These are phyloP conservation scores for Thamnophis elegans DNA, from an alignment of 2,797 vertebrate genomes.

Conservation along the genomic window DNA sequence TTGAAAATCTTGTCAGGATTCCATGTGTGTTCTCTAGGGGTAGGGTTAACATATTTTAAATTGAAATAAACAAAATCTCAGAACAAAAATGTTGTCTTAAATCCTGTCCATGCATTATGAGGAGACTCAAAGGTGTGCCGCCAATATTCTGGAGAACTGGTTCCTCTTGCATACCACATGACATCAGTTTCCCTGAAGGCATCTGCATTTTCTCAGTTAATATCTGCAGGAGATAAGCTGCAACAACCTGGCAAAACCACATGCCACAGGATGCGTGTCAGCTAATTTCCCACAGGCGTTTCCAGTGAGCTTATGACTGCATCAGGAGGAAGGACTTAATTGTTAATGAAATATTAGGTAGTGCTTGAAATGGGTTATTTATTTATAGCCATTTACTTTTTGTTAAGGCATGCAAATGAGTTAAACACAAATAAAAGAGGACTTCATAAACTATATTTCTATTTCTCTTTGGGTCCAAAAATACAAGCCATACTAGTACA, in stretches of 20 bases:
- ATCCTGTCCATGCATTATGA: background rate
- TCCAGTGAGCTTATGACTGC: background rate
- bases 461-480: background rate
- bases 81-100: background rate
- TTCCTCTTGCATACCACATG: background rate
- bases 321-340: background rate
- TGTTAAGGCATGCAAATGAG: background rate
- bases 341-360: background rate
- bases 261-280: background rate
- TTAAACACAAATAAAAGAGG: background rate
- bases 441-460: background rate
- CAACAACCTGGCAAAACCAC: background rate
- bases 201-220: background rate
- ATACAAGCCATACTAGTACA: background rate
- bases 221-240: background rate
- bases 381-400: background rate
- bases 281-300: background rate
- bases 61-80: background rate
- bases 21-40: background rate
- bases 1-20: background rate
- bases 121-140: background rate
- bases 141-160: background rate
- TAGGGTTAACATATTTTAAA: background rate
- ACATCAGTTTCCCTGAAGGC: background rate
- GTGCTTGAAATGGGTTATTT: background rate